These are phyloP conservation scores for Conus canariensis DNA, from an alignment of 2,888 invertebrate species.

Conservation along the genomic window DNA sequence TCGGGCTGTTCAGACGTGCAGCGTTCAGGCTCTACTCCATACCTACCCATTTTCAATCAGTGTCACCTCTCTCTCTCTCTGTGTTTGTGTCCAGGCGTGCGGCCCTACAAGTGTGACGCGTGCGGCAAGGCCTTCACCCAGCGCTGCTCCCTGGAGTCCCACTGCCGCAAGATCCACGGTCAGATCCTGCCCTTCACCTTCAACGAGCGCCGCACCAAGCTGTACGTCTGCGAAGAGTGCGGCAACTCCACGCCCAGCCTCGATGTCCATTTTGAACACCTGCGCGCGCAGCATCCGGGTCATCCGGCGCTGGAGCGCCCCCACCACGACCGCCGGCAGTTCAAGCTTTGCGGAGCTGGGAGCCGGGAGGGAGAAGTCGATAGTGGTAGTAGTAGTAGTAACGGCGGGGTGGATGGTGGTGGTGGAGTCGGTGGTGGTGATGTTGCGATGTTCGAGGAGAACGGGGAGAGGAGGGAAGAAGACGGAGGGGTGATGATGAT, in stretches of 20 bases:
- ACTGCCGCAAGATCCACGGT: conserved; percentile 98
- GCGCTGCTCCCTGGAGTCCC: conserved; percentile 98
- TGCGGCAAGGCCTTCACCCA: conserved; percentile 99
- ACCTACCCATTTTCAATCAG: too few relatives aligned
- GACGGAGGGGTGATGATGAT: not conserved
- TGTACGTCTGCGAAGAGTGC: conserved; percentile 99
- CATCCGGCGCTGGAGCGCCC: conserved; percentile 93
- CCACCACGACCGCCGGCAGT: conserved; percentile 98
- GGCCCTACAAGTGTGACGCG: conserved; percentile 98
- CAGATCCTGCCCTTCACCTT: conserved; percentile 97
- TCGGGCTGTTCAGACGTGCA: too few relatives aligned
- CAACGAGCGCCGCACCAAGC: conserved; percentile 98
- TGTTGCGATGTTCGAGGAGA: not conserved
- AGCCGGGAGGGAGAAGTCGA: not conserved
- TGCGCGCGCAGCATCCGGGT: conserved; percentile 84
- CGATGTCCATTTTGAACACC: conserved; percentile 95
- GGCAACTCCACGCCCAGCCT: conserved; percentile 98
- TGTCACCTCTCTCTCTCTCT: too few relatives aligned
- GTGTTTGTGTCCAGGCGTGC: conserved; percentile 84
- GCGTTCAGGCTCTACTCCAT: too few relatives aligned
- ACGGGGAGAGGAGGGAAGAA: not conserved
- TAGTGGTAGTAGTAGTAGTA: not conserved
- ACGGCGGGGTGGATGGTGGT: too few relatives aligned
- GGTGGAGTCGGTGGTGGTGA: too few relatives aligned
- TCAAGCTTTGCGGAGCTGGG: conserved; percentile 78